Evolutionary conservation across 2,113 vertebrate genomes (phyloP).

Genomic region (Prochilodus magdalenae): DNA sequence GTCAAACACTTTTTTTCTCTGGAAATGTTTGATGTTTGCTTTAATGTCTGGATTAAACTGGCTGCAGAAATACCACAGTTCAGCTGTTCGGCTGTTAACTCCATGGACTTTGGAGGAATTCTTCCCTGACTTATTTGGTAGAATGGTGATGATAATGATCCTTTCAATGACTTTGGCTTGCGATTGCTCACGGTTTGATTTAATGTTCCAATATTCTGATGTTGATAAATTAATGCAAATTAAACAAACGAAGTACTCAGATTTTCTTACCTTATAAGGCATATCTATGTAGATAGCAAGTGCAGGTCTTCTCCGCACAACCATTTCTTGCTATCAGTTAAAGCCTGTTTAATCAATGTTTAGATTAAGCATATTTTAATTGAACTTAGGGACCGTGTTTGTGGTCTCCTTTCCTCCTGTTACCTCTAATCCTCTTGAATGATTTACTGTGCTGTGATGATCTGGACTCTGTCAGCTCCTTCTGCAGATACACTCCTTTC

Average conservation of each 20-base stretch:
- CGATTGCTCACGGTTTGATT: not conserved
- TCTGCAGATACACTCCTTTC: slow-evolving; percentile 3
- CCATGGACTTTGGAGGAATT: not conserved
- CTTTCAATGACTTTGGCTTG: not conserved
- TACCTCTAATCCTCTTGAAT: slow-evolving; percentile 25
- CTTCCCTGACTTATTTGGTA: not conserved
- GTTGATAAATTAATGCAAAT: not conserved
- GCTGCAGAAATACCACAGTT: not conserved
- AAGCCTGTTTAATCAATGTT: slow-evolving; percentile 1
- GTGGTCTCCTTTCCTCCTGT: slow-evolving; percentile 2
- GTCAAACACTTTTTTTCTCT: too few relatives aligned
- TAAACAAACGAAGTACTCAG: not conserved
- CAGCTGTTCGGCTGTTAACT: not conserved
- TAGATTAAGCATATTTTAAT: not conserved
- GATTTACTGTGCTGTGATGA: not conserved
- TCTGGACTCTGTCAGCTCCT: slow-evolving; percentile 48
- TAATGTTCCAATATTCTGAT: not conserved
- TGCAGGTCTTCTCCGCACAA: not conserved
- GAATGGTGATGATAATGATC: not conserved
- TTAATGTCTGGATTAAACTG: not conserved
- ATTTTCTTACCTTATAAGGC: slow-evolving; percentile 34
- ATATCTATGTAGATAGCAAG: not conserved
- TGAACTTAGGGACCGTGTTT: not conserved
- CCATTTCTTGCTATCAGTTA: not conserved
- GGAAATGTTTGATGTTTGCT: too few relatives aligned